Conservation (phyloP, 2,113 vertebrate species). For the Catharus minimus region DNA sequence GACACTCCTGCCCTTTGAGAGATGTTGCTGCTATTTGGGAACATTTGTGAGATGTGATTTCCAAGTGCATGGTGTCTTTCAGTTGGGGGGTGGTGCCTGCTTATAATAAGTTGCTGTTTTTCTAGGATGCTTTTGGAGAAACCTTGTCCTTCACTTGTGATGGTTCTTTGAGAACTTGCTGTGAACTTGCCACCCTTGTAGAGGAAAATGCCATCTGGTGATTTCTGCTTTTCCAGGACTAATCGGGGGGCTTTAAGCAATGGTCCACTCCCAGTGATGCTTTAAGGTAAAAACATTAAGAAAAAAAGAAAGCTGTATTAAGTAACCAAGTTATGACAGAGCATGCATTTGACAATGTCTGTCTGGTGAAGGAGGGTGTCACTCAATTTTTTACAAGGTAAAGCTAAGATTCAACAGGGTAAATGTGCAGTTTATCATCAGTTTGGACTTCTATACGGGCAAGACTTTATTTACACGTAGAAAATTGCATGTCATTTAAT, state of each 20-base stretch:
- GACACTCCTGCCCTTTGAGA: constrained; percentile 86
- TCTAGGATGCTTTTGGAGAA: constrained; percentile 48
- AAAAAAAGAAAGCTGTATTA: not conserved
- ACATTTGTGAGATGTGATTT: constrained; percentile 42
- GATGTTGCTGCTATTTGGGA: constrained; percentile 55
- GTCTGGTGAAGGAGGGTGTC: not conserved
- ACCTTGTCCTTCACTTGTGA: constrained; percentile 46
- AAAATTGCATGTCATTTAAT: not conserved
- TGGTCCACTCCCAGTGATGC: constrained; percentile 77
- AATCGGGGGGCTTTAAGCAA: constrained; percentile 77
- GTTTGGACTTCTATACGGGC: not conserved
- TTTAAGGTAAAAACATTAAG: constrained; percentile 64
- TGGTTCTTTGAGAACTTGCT: constrained; percentile 44
- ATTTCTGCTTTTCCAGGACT: constrained; percentile 72
- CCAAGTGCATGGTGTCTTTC: constrained; percentile 47
- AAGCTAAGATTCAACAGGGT: not conserved
- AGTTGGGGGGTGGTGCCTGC: constrained; percentile 41
- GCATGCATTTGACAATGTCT: not conserved
- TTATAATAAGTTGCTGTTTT: constrained; percentile 48
- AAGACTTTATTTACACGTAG: not conserved
- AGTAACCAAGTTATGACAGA: not conserved
- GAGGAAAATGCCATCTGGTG: constrained; percentile 66
- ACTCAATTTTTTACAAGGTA: not conserved
- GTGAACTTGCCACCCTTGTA: constrained; percentile 68
- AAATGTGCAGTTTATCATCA: not conserved